Evolutionary conservation across 2,797 vertebrate species (phyloP).

Genomic region (Notoglanidium macrostoma): DNA sequence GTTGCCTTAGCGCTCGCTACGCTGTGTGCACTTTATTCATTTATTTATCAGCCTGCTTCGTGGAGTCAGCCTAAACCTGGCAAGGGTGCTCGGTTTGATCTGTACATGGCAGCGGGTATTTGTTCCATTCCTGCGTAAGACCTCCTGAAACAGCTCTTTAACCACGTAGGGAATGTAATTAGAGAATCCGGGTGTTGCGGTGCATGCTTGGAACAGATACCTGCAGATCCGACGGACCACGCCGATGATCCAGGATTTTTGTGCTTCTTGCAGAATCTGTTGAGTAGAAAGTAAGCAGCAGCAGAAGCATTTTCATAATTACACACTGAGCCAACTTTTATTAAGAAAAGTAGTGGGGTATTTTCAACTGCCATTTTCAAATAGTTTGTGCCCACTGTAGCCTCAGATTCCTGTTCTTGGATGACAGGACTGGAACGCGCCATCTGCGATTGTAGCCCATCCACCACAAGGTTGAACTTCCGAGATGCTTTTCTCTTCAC

Average conservation of each 20-base stretch:
- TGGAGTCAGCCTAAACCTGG: constrained; percentile 41
- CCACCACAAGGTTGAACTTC: not conserved
- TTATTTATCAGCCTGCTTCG: constrained; percentile 64
- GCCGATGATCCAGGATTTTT: not conserved
- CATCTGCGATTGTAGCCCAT: too few species aligned
- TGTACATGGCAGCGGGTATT: not conserved
- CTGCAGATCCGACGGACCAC: not conserved
- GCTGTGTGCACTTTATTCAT: constrained; percentile 54
- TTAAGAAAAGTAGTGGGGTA: not conserved
- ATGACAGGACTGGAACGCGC: not conserved
- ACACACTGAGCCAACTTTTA: not conserved
- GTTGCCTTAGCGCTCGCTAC: constrained; percentile 59
- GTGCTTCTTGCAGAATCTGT: not conserved
- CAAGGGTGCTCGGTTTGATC: constrained; percentile 7
- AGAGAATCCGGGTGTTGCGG: not conserved
- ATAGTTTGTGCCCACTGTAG: too few species aligned
- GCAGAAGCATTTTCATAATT: not conserved
- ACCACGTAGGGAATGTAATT: not conserved
- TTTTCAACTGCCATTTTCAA: not conserved
- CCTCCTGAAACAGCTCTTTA: not conserved
- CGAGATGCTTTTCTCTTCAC: not conserved
- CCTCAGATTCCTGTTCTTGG: not conserved
- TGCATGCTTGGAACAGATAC: not conserved
- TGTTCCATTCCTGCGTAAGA: not conserved
- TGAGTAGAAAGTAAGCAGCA: not conserved